phyloP scores from a whole-genome alignment of 2,888 invertebrate genomes.

The Anticlea derivata region DNA sequence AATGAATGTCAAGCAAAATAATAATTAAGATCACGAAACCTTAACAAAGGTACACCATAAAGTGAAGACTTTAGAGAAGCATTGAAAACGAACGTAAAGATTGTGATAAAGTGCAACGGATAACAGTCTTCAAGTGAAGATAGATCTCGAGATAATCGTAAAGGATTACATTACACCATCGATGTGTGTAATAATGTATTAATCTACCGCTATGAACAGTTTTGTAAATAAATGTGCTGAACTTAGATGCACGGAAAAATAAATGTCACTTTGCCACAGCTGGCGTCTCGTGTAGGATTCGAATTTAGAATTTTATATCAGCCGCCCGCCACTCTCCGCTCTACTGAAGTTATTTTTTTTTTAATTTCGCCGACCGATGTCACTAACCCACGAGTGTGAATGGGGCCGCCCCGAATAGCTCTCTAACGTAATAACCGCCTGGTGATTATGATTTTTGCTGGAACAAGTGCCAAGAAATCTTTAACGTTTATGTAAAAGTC shows the following conservation, averaged over 20 bases:
- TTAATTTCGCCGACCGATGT: slow-evolving; percentile 66
- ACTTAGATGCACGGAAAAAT: too few species aligned
- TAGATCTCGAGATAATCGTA: slow-evolving; percentile 48
- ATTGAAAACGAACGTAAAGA: slow-evolving; percentile 3
- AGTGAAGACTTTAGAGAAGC: background rate
- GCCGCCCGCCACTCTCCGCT: slow-evolving; percentile 37
- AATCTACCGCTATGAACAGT: too few species aligned
- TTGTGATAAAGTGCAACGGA: slow-evolving; percentile 4
- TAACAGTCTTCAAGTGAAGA: too few species aligned
- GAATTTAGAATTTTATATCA: slow-evolving; percentile 80
- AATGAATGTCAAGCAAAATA: slow-evolving; percentile 10
- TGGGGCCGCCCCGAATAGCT: slow-evolving; percentile 65
- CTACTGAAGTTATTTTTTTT: slow-evolving; percentile 50
- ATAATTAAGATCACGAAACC: slow-evolving; percentile 7
- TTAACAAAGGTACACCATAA: background rate
- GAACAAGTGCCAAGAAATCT: slow-evolving; percentile 31
- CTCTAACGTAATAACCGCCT: slow-evolving; percentile 30
- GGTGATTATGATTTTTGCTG: slow-evolving; percentile 29
- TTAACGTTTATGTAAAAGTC: slow-evolving; percentile 25
- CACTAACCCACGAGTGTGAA: slow-evolving; percentile 70
- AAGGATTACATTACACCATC: too few species aligned
- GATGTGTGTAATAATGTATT: too few species aligned
- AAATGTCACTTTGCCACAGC: slow-evolving; percentile 51
- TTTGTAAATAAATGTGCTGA: too few species aligned
- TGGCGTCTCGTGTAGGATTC: slow-evolving; percentile 57